These are phyloP conservation scores for Prosapia bicincta DNA, from an alignment of 2,888 invertebrate species.

Conservation along the genomic window DNA sequence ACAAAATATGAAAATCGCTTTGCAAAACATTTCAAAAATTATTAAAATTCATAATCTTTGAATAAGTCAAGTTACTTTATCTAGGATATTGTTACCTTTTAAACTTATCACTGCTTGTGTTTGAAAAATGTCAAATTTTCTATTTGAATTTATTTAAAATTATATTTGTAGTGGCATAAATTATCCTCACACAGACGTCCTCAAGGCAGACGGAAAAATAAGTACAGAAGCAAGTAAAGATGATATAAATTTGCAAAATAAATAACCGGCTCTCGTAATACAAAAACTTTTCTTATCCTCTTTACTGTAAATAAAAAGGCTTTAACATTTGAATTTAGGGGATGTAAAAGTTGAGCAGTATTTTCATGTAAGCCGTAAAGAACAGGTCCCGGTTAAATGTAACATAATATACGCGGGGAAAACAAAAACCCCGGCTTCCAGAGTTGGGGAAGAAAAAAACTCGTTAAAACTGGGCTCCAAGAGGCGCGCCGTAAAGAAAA, in stretches of 20 bases:
- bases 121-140: too few relatives aligned
- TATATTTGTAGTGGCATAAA: too few relatives aligned
- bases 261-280: background rate
- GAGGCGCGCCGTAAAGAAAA: background rate
- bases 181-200: background rate
- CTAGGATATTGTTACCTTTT: too few relatives aligned
- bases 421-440: background rate
- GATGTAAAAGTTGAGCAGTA: background rate
- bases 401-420: background rate
- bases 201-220: background rate
- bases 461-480: background rate
- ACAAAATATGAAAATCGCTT: too few relatives aligned
- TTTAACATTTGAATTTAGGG: background rate
- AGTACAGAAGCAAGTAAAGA: background rate
- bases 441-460: background rate
- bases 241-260: background rate
- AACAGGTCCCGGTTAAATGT: background rate
- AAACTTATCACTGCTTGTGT: too few relatives aligned
- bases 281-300: background rate
- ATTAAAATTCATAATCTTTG: too few relatives aligned
- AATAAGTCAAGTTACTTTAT: too few relatives aligned
- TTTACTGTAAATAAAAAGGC: background rate
- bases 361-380: background rate
- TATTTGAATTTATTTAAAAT: too few relatives aligned
- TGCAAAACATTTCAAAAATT: too few relatives aligned